Conservation (phyloP, 2,797 vertebrate genomes). For the Remorina albescens region DNA sequence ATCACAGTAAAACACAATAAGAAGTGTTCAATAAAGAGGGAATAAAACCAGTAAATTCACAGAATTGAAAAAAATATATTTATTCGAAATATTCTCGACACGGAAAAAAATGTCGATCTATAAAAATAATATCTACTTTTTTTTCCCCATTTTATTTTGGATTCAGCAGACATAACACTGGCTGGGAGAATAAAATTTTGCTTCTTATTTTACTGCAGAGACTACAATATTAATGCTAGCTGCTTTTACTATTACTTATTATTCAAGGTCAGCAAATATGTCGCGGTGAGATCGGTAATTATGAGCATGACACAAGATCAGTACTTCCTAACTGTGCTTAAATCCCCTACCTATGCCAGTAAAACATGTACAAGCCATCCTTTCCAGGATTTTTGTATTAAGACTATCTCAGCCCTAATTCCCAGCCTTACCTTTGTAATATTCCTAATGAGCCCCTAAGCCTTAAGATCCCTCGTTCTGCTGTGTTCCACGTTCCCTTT, state of each 20-base stretch:
- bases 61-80: neutral
- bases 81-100: neutral
- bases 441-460: slow-evolving; percentile 86
- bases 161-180: slow-evolving; percentile 3
- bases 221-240: neutral
- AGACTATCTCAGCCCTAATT: slow-evolving; percentile 80
- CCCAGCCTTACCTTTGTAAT: slow-evolving; percentile 84
- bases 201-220: neutral
- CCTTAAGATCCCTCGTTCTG: slow-evolving; percentile 81
- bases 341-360: slow-evolving; percentile 72
- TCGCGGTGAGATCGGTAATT: slow-evolving; percentile 48
- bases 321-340: slow-evolving; percentile 64
- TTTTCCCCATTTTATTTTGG: neutral
- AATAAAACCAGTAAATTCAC: slow-evolving; percentile 7
- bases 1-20: slow-evolving; percentile 8
- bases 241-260: neutral
- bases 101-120: neutral
- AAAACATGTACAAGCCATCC: slow-evolving; percentile 75
- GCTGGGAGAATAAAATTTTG: neutral
- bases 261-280: slow-evolving; percentile 64
- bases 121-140: neutral
- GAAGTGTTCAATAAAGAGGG: neutral
- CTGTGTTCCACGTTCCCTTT: slow-evolving; percentile 80
- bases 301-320: slow-evolving; percentile 63
- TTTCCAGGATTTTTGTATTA: slow-evolving; percentile 81